These are phyloP conservation scores for Acromyrmex heyeri DNA, from an alignment of 1,140 invertebrate species.

Conservation along the genomic window DNA sequence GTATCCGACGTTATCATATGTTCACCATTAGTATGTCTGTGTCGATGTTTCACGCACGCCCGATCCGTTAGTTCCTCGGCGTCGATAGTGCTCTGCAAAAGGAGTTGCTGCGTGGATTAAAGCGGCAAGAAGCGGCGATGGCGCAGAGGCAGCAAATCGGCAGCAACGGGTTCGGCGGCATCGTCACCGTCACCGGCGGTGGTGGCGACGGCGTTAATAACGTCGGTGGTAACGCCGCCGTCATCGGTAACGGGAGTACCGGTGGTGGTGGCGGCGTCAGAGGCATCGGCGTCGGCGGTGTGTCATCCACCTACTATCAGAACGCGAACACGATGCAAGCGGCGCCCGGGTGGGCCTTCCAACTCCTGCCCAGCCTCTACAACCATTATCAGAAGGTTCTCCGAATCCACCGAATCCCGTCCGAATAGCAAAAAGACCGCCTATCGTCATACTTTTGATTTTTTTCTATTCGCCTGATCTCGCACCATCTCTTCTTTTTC, in stretches of 20 bases:
- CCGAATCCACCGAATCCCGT: constrained; percentile 31
- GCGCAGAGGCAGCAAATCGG: constrained; percentile 50
- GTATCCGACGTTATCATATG: constrained; percentile 42
- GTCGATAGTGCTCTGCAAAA: constrained; percentile 87
- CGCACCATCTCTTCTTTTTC: constrained; percentile 25
- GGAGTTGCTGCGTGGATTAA: constrained; percentile 88
- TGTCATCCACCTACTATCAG: constrained; percentile 77
- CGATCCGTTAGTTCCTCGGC: constrained; percentile 82
- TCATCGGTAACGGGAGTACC: constrained; percentile 20
- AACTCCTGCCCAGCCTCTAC: constrained; percentile 93
- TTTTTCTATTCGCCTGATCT: constrained; percentile 6
- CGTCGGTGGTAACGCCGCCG: constrained; percentile 6
- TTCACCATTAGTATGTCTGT: constrained; percentile 73
- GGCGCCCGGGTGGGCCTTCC: constrained; percentile 92
- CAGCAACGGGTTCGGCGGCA: constrained; percentile 18
- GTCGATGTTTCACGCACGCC: constrained; percentile 81
- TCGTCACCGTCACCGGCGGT: constrained; percentile 23
- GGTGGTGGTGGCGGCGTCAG: constrained; percentile 1
- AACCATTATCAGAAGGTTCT: constrained; percentile 94
- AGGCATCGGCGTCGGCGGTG: constrained; percentile 18
- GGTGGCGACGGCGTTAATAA: constrained; percentile 22
- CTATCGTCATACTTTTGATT: constrained; percentile 31
- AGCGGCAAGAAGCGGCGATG: constrained; percentile 83
- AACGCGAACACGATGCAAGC: constrained; percentile 85
- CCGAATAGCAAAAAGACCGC: constrained; percentile 32